These are phyloP conservation scores for Dipodomys spectabilis DNA, from an alignment of 2,113 vertebrate genomes.

Conservation along the genomic window DNA sequence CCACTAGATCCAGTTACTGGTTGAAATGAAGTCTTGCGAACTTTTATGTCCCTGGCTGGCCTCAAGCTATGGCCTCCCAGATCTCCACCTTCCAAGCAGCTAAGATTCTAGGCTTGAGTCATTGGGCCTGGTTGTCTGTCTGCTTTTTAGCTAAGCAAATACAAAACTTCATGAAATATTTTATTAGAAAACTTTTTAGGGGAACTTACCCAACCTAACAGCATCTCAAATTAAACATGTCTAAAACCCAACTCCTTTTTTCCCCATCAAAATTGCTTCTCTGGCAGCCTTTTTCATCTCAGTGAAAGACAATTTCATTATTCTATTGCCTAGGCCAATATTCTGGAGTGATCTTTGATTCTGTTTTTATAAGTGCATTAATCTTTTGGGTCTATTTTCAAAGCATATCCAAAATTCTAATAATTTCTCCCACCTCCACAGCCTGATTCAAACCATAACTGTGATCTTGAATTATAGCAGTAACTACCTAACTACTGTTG, in stretches of 20 bases:
- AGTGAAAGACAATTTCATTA: too few relatives aligned
- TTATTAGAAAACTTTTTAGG: not conserved
- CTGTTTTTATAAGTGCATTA: not conserved
- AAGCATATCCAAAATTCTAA: slow-evolving; percentile 24
- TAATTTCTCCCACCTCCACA: not conserved
- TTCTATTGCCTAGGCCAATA: too few relatives aligned
- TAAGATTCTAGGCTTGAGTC: too few relatives aligned
- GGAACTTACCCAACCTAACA: not conserved
- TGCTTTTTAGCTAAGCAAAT: not conserved
- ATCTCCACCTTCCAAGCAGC: too few relatives aligned
- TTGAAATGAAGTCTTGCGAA: too few relatives aligned
- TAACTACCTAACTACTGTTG: not conserved
- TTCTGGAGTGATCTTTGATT: too few relatives aligned
- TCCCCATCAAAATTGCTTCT: too few relatives aligned
- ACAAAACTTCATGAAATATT: slow-evolving; percentile 10
- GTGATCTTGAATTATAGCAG: slow-evolving; percentile 1
- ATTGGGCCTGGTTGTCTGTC: not conserved
- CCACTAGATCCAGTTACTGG: too few relatives aligned
- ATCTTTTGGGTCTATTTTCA: not conserved
- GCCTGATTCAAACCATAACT: not conserved
- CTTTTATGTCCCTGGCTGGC: too few relatives aligned
- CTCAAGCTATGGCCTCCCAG: too few relatives aligned
- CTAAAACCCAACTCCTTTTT: not conserved
- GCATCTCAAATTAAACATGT: slow-evolving; percentile 13
- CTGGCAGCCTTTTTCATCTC: too few relatives aligned